Conservation (phyloP, 2,888 invertebrate species). For the Rotaria sp. region DNA sequence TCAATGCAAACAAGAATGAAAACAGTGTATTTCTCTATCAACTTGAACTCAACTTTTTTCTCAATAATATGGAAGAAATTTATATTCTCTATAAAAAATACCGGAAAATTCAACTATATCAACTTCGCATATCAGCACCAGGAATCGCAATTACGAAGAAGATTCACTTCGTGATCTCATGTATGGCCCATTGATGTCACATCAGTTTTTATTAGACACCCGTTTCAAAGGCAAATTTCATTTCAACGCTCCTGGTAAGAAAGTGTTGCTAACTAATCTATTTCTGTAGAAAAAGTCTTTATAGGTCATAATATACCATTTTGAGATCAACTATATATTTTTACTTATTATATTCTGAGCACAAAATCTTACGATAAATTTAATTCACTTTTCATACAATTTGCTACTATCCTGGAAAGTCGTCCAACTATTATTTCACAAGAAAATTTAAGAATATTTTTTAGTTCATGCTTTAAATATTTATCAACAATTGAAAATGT, state of each 20-base stretch:
- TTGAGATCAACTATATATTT: not conserved
- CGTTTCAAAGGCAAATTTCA: not conserved
- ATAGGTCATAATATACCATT: not conserved
- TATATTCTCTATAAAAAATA: too few relatives aligned
- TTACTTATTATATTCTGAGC: not conserved
- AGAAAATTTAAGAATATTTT: not conserved
- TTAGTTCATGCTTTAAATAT: not conserved
- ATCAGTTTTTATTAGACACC: not conserved
- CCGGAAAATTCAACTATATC: too few relatives aligned
- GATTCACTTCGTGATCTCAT: not conserved
- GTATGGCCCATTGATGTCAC: not conserved
- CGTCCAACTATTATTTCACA: not conserved
- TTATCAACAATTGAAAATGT: not conserved
- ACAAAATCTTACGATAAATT: not conserved
- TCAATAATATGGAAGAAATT: too few relatives aligned
- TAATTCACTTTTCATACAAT: not conserved
- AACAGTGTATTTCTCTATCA: too few relatives aligned
- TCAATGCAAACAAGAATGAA: not conserved
- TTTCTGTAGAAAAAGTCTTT: not conserved
- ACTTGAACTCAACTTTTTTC: too few relatives aligned
- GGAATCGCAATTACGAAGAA: not conserved
- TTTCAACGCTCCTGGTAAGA: not conserved
- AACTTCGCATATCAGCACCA: too few relatives aligned
- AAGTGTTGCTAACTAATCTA: not conserved
- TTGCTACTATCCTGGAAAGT: not conserved